Evolutionary conservation across 2,888 invertebrate genomes (phyloP).

Genomic region (Nemotelus pantherinus): DNA sequence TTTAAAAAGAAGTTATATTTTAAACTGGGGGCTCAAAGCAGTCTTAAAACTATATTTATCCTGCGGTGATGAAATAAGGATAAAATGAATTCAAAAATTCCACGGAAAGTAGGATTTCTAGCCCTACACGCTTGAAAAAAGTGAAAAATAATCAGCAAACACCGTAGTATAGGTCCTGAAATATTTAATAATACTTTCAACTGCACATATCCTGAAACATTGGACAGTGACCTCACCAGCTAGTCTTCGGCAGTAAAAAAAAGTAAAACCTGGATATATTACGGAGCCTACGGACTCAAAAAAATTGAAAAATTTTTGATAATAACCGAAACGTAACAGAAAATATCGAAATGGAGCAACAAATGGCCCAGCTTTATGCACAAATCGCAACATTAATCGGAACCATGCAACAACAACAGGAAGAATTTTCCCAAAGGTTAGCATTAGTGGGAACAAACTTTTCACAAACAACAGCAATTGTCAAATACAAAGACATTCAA

Average conservation of each 20-base stretch:
- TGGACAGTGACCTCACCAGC: neutral
- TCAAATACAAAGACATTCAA: too few species aligned
- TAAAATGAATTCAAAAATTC: slow-evolving; percentile 4
- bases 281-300: neutral
- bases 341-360: slow-evolving; percentile 1
- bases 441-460: neutral
- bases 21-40: too few species aligned
- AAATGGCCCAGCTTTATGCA: slow-evolving; percentile 4
- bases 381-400: slow-evolving; percentile 3
- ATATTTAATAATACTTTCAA: neutral
- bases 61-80: neutral
- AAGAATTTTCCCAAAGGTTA: neutral
- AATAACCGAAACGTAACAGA: neutral
- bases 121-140: slow-evolving; percentile 3
- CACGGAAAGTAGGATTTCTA: neutral
- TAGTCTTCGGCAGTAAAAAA: too few species aligned
- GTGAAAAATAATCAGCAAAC: slow-evolving; percentile 6
- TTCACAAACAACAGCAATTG: neutral
- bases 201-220: too few species aligned
- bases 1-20: too few species aligned
- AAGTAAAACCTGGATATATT: neutral
- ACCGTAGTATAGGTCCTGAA: slow-evolving; percentile 1
- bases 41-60: too few species aligned
- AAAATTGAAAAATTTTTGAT: neutral
- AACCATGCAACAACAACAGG: slow-evolving; percentile 13